Percentiles rank a stretch among this genome's conserved stretches.
Evolutionary conservation across 2,888 invertebrate species (phyloP).

Genomic region (Malthinus flaveolus): DNA sequence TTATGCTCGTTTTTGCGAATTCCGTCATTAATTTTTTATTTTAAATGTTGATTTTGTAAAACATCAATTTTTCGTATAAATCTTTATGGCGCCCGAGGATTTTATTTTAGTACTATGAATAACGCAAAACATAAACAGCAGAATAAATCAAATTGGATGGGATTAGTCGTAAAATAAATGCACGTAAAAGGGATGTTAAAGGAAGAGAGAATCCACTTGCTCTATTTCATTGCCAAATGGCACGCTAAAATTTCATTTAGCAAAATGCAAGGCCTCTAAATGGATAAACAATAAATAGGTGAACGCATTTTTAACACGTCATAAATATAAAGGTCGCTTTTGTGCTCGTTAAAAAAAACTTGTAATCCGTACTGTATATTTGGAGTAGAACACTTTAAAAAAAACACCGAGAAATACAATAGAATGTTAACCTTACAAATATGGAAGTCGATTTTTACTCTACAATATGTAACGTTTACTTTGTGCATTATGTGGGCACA

Average conservation of each 20-base stretch:
- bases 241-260: slow-evolving; percentile 29
- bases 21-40: too few relatives aligned
- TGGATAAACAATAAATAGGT: slow-evolving; percentile 24
- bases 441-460: slow-evolving; percentile 3
- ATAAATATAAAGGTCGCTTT: too few relatives aligned
- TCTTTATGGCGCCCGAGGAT: neutral
- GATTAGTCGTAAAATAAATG: slow-evolving; percentile 28
- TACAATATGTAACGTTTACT: neutral
- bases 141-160: slow-evolving; percentile 24
- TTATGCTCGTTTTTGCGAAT: too few relatives aligned
- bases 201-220: slow-evolving; percentile 12
- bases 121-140: slow-evolving; percentile 21
- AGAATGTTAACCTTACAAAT: slow-evolving; percentile 3
- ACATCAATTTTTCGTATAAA: neutral
- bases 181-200: slow-evolving; percentile 20
- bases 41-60: too few relatives aligned
- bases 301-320: neutral
- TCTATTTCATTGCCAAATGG: slow-evolving; percentile 18
- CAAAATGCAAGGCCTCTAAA: slow-evolving; percentile 20
- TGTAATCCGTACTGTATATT: neutral
- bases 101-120: slow-evolving; percentile 1
- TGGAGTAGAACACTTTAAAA: neutral
- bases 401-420: neutral
- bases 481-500: neutral
- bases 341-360: neutral